Percentiles rank a stretch among this genome's conserved stretches.
Evolutionary conservation across 2,113 vertebrate genomes (phyloP).

Genomic region (Percopsis transmontana): DNA sequence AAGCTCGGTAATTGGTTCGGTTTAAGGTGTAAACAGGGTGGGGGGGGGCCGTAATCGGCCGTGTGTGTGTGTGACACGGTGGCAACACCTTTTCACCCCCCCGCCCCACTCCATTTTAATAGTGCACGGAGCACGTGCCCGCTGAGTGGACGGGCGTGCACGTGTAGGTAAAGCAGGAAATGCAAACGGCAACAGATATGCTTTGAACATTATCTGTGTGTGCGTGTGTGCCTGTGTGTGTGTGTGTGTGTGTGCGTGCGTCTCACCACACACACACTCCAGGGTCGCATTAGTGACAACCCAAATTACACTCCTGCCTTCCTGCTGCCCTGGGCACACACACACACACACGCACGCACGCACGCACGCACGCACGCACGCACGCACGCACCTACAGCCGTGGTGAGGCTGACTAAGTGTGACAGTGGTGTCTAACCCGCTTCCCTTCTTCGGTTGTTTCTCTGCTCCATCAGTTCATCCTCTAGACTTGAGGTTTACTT

Average conservation of each 20-base stretch:
- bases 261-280: constrained; percentile 59
- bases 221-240: constrained; percentile 22
- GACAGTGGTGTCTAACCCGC: constrained; percentile 48
- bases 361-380: constrained; percentile 31
- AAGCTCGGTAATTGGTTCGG: constrained; percentile 76
- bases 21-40: constrained; percentile 80
- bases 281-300: constrained; percentile 74
- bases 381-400: constrained; percentile 19
- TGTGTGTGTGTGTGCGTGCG: constrained; percentile 14
- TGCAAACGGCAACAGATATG: no score
- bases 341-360: constrained; percentile 18
- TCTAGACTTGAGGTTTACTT: no score
- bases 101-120: no score
- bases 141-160: no score
- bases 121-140: no score
- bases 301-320: constrained; percentile 71
- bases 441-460: constrained; percentile 6
- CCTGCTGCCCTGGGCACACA: constrained; percentile 61
- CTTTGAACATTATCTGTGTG: constrained; percentile 1
- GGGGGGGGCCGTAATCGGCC: constrained; percentile 69
- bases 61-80: constrained; percentile 64
- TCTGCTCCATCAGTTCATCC: constrained; percentile 3
- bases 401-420: constrained; percentile 54
- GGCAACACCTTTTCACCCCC: constrained; percentile 41
- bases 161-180: no score